Evolutionary conservation across 2,797 vertebrate species (phyloP).

Genomic region (Synaphobranchus kaupii): DNA sequence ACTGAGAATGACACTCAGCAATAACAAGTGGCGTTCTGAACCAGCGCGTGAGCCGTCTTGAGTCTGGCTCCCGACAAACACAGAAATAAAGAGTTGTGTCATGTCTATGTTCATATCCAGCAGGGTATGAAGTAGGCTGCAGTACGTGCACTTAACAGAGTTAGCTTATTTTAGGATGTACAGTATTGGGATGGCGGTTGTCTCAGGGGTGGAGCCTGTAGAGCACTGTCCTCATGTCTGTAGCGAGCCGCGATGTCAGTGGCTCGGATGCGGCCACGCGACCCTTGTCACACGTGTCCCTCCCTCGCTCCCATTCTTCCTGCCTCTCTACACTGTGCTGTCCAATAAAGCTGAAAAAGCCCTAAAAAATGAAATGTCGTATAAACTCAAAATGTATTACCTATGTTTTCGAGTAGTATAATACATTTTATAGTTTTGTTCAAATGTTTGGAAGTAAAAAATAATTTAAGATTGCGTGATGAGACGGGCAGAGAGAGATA

Average conservation of each 20-base stretch:
- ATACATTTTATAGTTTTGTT: background rate
- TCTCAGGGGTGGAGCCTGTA: no score
- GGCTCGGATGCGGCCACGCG: no score
- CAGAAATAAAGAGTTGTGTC: background rate
- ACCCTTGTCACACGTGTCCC: no score
- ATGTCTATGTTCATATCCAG: background rate
- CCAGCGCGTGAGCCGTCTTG: background rate
- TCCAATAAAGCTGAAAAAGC: no score
- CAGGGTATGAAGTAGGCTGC: background rate
- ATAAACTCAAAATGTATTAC: background rate
- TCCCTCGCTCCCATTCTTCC: no score
- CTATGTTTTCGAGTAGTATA: background rate
- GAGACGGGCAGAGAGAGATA: background rate
- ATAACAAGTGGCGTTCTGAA: slow-evolving; percentile 7
- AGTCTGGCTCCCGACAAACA: background rate
- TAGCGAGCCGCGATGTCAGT: no score
- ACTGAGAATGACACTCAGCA: background rate
- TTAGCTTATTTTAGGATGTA: background rate
- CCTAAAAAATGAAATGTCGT: background rate
- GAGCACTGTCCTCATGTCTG: no score
- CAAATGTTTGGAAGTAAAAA: background rate
- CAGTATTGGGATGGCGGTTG: no score
- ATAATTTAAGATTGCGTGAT: background rate
- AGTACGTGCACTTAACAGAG: background rate
- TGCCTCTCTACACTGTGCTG: no score